Evolutionary conservation across 2,888 invertebrate species (phyloP).

Genomic region (Anthoptus insignis): DNA sequence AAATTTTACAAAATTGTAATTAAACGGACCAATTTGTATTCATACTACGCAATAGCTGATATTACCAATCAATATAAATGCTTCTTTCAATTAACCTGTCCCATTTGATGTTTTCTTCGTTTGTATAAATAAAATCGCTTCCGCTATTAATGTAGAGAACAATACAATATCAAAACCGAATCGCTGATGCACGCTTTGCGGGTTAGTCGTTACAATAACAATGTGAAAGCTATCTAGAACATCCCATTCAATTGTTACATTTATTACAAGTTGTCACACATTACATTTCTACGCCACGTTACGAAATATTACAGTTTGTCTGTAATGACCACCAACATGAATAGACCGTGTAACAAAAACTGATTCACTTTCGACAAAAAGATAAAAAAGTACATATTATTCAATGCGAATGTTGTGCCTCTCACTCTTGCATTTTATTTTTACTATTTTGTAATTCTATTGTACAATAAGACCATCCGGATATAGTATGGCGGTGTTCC

Average conservation of each 20-base stretch:
- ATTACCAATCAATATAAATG: not conserved
- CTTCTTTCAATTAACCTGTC: too few species aligned
- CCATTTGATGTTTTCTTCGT: too few species aligned
- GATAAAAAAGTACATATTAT: constrained; percentile 42
- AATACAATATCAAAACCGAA: constrained; percentile 21
- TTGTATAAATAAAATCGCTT: too few species aligned
- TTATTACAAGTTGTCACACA: not conserved
- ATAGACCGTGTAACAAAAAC: constrained; percentile 46
- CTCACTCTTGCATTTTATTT: constrained; percentile 52
- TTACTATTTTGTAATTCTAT: constrained; percentile 29
- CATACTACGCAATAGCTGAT: not conserved
- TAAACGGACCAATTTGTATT: too few species aligned
- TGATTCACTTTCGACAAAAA: constrained; percentile 56
- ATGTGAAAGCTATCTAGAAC: constrained; percentile 12
- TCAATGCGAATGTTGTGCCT: constrained; percentile 50
- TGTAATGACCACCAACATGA: not conserved
- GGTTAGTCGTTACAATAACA: constrained; percentile 28
- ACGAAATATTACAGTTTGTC: not conserved
- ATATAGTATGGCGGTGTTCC: not conserved
- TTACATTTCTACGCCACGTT: not conserved
- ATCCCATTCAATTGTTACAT: constrained; percentile 18
- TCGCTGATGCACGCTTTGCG: constrained; percentile 31
- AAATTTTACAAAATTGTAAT: too few species aligned
- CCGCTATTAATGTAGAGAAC: too few species aligned
- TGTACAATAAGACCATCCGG: constrained; percentile 20